Base-by-base conservation (phyloP, 1,140 invertebrate species). In the Drosophila sulfurigaster region DNA sequence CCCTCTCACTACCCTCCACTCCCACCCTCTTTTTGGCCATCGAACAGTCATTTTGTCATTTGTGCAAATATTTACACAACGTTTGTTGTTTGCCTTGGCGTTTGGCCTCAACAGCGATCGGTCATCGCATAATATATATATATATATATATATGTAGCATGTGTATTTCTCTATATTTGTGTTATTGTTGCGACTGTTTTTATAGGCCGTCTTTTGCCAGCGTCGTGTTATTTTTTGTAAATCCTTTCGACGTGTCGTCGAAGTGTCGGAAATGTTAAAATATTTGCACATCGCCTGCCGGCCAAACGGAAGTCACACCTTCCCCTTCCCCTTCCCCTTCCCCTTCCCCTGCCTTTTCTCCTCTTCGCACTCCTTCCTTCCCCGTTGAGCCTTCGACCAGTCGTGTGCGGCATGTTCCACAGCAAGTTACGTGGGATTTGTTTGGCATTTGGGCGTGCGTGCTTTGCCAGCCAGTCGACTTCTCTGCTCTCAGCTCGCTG, bases 241-340 rank as follows among this genome's bases (percentile, higher is more conserved):
- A 88, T 88, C 85, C 85, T 73, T 88, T 89, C 85, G 63, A 88
- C 85, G 85, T 89, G 85, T 89, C 81, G 66, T 81, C 78, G 49
- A 72, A 81, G 79, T 81, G 75, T 75, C 71, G 71, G 66, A 89
- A 65, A 57, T 77, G 85, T 81, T 76, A 74, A 89, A 89, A 89
- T 89, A 89, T 89, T 89, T 89, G 85, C 81, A 76, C 78, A 76
- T 68, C 71, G 66, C 77, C 75, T 78, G 51, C 64, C 68, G 59
- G 63, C 28, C 38, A 68, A 73, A 60, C 56, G 63, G 62, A 72
- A 72, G 60, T 66, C 43, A 45, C 63, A 63, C 46, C 49, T 54
- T 8, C 49, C 49, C 45, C 64, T 48, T 52, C 35, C 5, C 13
- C 38, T 8, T 3, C 15, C 5, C 13, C 38, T 8, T 3, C 15